Evolutionary conservation across 2,797 vertebrate genomes (phyloP), one percentile per base, ranked within the genome.

Genomic region (Lacerta bilineata): DNA sequence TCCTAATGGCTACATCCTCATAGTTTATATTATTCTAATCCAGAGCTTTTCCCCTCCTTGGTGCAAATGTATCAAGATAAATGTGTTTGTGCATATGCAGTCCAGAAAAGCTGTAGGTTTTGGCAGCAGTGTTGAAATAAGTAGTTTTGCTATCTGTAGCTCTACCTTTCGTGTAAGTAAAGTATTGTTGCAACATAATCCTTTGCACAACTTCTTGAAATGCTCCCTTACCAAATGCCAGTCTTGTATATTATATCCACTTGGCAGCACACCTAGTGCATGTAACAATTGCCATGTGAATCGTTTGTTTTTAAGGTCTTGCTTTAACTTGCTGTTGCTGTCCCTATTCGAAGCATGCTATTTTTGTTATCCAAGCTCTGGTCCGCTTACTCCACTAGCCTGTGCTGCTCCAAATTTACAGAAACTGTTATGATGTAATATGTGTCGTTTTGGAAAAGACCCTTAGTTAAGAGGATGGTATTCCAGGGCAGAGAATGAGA

Each of bases 11-110:
- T 88, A 86, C 29, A 20, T 27, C 86, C 43, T 66, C 74, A 61
- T 43, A 89, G 69, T 10, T 86, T 29, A 77, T 84, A 77, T 87
- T 88, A 23, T 90, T 87, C 61, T n/a, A 50, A 55, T 77, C 71
- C 64, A 76, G 10, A 69, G 25, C 59, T 39, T 36, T 86, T 55
- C 8, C 69, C 43, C 13, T 25, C 23, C 29, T 74, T 18, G 76
- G 9, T n/a, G 11, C 50, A 50, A 27, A 9, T 50, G 72, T 39
- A 75, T 85, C 41, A 75, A 71, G 33, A 41, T 66, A 25, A 68
- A 78, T 13, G 27, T 39, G 2, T 36, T 41, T 39, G 15, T 39
- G n/a, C 25, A 87, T 69, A 27, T 77, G 5, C 8, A 83, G 23
- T 77, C n/a, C 25, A 69, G 66, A 68, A 11, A 11, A 68, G 29